These are phyloP conservation scores for Pararge aegeria DNA, from an alignment of 1,140 invertebrate genomes.

Conservation along the genomic window DNA sequence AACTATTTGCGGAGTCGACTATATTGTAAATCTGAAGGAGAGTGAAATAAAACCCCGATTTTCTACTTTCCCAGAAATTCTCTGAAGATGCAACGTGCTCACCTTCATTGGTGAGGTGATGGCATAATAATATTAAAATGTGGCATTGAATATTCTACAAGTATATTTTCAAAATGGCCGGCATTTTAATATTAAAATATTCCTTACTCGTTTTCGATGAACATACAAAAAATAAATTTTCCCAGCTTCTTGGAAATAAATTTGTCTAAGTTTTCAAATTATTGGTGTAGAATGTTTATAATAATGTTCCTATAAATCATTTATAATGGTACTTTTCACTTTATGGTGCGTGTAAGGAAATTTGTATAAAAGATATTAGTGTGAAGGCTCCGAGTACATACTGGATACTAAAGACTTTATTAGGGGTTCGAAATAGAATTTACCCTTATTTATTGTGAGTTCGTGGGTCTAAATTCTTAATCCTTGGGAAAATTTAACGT, in stretches of 20 bases:
- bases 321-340: not conserved
- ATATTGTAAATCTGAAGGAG: too few relatives aligned
- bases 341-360: not conserved
- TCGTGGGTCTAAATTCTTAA: not conserved
- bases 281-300: not conserved
- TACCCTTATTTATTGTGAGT: not conserved
- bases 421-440: not conserved
- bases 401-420: too few relatives aligned
- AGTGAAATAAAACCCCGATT: too few relatives aligned
- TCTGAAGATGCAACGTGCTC: not conserved
- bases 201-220: slow-evolving; percentile 1
- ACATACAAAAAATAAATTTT: not conserved
- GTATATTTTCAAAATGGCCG: not conserved
- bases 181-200: slow-evolving; percentile 5
- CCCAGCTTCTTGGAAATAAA: not conserved
- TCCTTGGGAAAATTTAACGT: not conserved
- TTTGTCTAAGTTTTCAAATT: not conserved
- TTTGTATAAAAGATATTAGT: too few relatives aligned
- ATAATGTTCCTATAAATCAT: not conserved
- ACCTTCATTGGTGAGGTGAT: not conserved
- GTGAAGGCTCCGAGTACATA: too few relatives aligned
- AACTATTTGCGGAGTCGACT: too few relatives aligned
- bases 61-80: not conserved
- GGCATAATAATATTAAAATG: slow-evolving; percentile 4
- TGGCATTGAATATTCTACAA: slow-evolving; percentile 4